Conservation (phyloP, 2,797 vertebrate genomes). For the Sparus aurata region DNA sequence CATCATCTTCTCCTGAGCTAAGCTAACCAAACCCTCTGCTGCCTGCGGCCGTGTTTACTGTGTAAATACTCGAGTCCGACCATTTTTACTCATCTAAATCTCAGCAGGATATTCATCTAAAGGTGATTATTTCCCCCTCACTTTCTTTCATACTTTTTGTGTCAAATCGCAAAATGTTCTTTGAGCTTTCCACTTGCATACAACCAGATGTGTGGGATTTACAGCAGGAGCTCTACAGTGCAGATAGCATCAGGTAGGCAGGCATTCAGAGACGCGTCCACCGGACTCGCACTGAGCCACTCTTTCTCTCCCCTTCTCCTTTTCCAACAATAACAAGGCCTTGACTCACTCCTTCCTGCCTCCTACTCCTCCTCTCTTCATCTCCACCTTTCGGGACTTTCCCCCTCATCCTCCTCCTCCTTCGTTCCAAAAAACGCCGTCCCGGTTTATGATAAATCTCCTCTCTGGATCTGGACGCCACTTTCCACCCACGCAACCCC, state of each 20-base stretch:
- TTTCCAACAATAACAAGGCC: slow-evolving; percentile 68
- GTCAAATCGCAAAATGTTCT: background rate
- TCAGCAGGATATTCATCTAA: background rate
- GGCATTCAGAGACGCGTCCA: background rate
- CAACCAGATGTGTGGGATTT: slow-evolving; percentile 21
- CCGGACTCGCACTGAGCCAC: slow-evolving; percentile 20
- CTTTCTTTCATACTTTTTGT: background rate
- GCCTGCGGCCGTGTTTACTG: too few species aligned
- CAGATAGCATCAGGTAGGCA: slow-evolving; percentile 15
- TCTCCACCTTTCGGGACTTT: slow-evolving; percentile 72
- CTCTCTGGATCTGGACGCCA: slow-evolving; percentile 31
- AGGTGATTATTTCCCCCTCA: background rate
- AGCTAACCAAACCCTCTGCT: background rate
- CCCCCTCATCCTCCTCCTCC: slow-evolving; percentile 45
- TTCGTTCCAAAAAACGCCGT: slow-evolving; percentile 12
- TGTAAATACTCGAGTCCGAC: background rate
- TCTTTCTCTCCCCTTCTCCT: slow-evolving; percentile 30
- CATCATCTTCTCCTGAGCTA: background rate
- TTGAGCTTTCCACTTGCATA: background rate
- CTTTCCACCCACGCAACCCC: slow-evolving; percentile 38
- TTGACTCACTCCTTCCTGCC: slow-evolving; percentile 70
- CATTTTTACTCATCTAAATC: too few species aligned
- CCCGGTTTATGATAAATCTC: slow-evolving; percentile 58
- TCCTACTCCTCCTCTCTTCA: slow-evolving; percentile 44
- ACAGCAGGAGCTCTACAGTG: background rate